Evolutionary conservation across 2,888 invertebrate species (phyloP).

Genomic region (Trichogramma evanescens): DNA sequence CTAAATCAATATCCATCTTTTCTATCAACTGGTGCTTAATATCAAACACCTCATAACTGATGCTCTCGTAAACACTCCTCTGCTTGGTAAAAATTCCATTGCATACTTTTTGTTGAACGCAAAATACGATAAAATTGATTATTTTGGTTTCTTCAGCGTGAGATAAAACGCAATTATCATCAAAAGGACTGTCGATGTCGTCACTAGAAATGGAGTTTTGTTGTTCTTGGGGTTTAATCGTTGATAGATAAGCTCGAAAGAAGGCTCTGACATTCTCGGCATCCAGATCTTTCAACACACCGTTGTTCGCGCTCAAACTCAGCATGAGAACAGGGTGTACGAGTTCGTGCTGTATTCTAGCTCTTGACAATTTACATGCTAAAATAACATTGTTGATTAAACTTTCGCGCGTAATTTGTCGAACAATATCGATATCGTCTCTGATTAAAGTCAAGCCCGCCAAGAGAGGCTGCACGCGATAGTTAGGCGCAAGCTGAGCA

Average conservation of each 20-base stretch:
- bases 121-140: conserved; percentile 24
- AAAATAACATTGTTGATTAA: conserved; percentile 10
- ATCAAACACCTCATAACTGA: conserved; percentile 12
- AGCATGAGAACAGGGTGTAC: conserved; percentile 5
- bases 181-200: conserved; percentile 49
- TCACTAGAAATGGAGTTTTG: background rate
- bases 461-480: conserved; percentile 45
- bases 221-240: background rate
- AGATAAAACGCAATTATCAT: conserved; percentile 50
- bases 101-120: conserved; percentile 13
- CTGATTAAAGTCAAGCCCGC: conserved; percentile 50
- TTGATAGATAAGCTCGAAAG: conserved; percentile 10
- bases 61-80: background rate
- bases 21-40: conserved; percentile 24
- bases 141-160: conserved; percentile 49
- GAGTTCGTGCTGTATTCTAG: conserved; percentile 3
- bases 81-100: background rate
- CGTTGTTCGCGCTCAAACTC: conserved; percentile 4
- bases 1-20: conserved; percentile 19
- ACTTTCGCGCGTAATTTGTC: conserved; percentile 43
- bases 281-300: conserved; percentile 1
- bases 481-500: conserved; percentile 17
- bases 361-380: background rate
- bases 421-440: conserved; percentile 53
- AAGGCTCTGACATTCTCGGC: background rate